Conservation (phyloP, 2,113 vertebrate species). For the Cariama cristata region DNA sequence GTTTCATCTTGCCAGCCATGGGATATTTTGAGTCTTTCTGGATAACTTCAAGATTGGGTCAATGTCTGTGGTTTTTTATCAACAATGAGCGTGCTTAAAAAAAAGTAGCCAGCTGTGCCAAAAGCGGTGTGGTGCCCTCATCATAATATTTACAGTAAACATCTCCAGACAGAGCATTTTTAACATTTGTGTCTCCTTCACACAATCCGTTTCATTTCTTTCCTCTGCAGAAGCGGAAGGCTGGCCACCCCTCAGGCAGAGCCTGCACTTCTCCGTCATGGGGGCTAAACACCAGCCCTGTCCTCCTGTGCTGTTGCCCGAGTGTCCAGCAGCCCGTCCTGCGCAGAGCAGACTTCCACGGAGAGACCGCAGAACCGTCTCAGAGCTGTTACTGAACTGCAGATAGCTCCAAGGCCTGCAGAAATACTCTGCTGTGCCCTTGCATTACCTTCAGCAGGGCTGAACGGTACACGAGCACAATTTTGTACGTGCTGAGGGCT, state of each 20-base stretch:
- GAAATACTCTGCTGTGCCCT: not conserved
- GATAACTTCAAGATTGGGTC: not conserved
- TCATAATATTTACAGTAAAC: not conserved
- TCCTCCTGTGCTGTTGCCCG: not conserved
- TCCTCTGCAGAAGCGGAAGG: not conserved
- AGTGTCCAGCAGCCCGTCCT: not conserved
- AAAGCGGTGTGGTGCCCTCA: not conserved
- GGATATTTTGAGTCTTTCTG: not conserved
- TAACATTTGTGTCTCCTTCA: not conserved
- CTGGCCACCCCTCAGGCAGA: not conserved
- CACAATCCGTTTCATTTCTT: not conserved
- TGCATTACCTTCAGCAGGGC: not conserved
- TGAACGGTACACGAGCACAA: not conserved
- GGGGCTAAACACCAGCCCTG: not conserved
- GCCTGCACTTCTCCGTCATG: fast-evolving
- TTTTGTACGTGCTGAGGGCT: not conserved
- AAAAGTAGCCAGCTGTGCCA: not conserved
- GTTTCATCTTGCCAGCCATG: not conserved
- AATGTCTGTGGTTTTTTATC: constrained; percentile 15
- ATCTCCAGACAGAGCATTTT: not conserved
- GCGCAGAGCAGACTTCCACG: fast-evolving
- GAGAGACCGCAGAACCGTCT: not conserved
- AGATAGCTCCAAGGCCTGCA: not conserved
- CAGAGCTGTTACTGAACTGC: not conserved
- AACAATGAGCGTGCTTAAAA: not conserved